phyloP scores from a whole-genome alignment of 2,888 invertebrate genomes.

The Drosophila nr. perissopoda region DNA sequence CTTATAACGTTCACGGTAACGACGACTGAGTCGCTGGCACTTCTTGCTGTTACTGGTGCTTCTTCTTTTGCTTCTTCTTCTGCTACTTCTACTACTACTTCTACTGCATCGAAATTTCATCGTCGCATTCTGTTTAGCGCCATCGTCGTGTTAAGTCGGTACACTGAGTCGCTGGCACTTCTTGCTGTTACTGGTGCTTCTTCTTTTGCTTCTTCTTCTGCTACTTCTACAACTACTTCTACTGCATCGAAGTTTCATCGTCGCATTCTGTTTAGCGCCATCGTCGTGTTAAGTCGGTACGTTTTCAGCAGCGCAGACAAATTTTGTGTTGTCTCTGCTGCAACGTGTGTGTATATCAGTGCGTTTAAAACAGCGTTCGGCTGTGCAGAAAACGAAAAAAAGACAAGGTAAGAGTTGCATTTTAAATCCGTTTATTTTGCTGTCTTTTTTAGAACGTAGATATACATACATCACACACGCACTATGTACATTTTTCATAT shows the following conservation, averaged over 20 bases:
- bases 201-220: too few species aligned
- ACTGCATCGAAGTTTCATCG: too few species aligned
- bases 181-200: too few species aligned
- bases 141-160: too few species aligned
- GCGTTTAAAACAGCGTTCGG: slow-evolving; percentile 4
- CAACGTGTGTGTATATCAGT: slow-evolving; percentile 29
- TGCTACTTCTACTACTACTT: too few species aligned
- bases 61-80: too few species aligned
- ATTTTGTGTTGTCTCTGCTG: slow-evolving; percentile 29
- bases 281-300: slow-evolving; percentile 24
- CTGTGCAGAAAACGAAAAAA: slow-evolving; percentile 24
- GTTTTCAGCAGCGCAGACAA: slow-evolving; percentile 45
- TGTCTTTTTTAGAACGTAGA: slow-evolving; percentile 11
- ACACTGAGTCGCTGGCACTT: too few species aligned
- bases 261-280: too few species aligned
- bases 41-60: too few species aligned
- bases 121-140: too few species aligned
- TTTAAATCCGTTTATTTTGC: slow-evolving; percentile 31
- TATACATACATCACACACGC: slow-evolving; percentile 18
- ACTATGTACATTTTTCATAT: slow-evolving; percentile 18
- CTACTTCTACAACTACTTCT: too few species aligned
- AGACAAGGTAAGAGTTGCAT: slow-evolving; percentile 66
- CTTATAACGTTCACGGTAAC: slow-evolving; percentile 39
- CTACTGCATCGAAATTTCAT: too few species aligned
- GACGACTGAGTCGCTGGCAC: background rate